These are phyloP conservation scores for Solea solea DNA, from an alignment of 2,113 vertebrate species.

Conservation along the genomic window DNA sequence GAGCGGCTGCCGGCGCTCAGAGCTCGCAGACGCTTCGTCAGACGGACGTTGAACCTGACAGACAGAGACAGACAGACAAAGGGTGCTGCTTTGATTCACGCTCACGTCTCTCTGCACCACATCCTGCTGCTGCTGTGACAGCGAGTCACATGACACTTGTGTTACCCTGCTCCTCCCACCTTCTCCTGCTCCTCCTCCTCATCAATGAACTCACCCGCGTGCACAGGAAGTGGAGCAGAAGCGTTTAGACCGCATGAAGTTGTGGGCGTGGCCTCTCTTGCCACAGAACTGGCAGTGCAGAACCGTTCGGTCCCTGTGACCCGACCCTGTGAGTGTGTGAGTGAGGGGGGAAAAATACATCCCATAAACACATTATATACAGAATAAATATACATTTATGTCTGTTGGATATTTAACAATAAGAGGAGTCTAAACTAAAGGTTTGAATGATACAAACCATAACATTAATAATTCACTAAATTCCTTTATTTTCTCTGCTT, in stretches of 20 bases:
- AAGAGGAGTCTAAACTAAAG: too few relatives aligned
- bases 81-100: slow-evolving; percentile 16
- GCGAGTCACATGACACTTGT: background rate
- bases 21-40: slow-evolving; percentile 75
- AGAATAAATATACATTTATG: too few relatives aligned
- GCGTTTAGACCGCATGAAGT: slow-evolving; percentile 93
- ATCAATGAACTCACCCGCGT: slow-evolving; percentile 83
- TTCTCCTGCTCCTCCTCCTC: background rate
- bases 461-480: too few relatives aligned
- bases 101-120: slow-evolving; percentile 43
- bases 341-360: slow-evolving; percentile 6
- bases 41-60: slow-evolving; percentile 73
- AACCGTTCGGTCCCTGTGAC: slow-evolving; percentile 85
- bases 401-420: too few relatives aligned
- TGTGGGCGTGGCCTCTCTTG: slow-evolving; percentile 92
- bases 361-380: too few relatives aligned
- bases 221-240: slow-evolving; percentile 98
- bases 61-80: background rate
- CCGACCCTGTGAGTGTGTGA: slow-evolving; percentile 69
- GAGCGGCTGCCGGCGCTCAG: slow-evolving; percentile 69
- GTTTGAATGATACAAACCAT: too few relatives aligned
- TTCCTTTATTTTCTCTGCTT: too few relatives aligned
- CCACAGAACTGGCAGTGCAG: slow-evolving; percentile 97
- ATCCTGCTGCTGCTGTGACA: slow-evolving; percentile 33
- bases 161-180: background rate